These are phyloP conservation scores for Notothenia rossii DNA, from an alignment of 2,113 vertebrate species.

Conservation along the genomic window DNA sequence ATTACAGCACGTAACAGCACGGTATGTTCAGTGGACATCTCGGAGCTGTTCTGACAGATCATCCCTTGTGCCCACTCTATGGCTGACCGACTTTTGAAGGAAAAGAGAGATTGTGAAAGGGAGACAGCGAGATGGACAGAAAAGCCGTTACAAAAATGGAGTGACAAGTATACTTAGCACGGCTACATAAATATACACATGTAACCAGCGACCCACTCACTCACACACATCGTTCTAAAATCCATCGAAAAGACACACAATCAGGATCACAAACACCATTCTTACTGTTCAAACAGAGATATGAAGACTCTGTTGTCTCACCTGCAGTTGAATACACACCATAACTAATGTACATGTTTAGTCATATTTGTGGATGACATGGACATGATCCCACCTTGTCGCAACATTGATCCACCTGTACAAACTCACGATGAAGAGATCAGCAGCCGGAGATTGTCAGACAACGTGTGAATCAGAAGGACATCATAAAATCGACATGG, in stretches of 20 bases:
- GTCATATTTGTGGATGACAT: conserved; percentile 22
- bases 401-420: neutral
- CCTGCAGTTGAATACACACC: conserved; percentile 33
- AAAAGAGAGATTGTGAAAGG: conserved; percentile 45
- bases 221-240: neutral
- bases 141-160: conserved; percentile 39
- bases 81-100: conserved; percentile 52
- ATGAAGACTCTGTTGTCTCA: conserved; percentile 25
- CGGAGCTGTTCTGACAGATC: conserved; percentile 68
- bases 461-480: conserved; percentile 26
- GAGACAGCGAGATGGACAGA: conserved; percentile 23
- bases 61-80: conserved; percentile 58
- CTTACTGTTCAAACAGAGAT: conserved; percentile 52
- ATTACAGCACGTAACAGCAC: conserved; percentile 51
- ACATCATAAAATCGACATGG: conserved; percentile 9
- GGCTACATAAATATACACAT: conserved; percentile 27
- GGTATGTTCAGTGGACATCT: conserved; percentile 59
- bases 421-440: conserved; percentile 29
- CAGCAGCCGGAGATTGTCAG: conserved; percentile 14
- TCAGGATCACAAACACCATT: conserved; percentile 33
- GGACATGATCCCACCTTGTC: conserved; percentile 7
- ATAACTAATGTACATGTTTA: conserved; percentile 4
- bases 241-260: conserved; percentile 6
- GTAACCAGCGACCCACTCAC: neutral
- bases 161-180: conserved; percentile 31